Conservation (phyloP, 2,888 invertebrate species). For the Leptopilina drosophilae region DNA sequence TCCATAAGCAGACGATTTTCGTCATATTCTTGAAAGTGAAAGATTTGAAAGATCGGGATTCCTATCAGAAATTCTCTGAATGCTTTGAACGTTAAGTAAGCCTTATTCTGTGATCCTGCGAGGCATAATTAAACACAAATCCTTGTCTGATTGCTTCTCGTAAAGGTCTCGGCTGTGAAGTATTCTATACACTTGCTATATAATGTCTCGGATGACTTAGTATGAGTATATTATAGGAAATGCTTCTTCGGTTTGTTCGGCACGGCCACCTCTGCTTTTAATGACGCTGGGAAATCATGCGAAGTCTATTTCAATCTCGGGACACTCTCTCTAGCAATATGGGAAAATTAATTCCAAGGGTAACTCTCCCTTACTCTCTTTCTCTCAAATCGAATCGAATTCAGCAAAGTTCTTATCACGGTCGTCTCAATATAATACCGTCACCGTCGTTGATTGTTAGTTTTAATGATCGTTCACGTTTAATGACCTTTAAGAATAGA, state of each 20-base stretch:
- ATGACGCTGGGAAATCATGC: constrained; percentile 39
- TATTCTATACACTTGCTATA: constrained; percentile 31
- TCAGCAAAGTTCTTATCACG: constrained; percentile 14
- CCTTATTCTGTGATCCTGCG: not conserved
- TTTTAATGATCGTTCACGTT: constrained; percentile 43
- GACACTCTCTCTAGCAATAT: constrained; percentile 26
- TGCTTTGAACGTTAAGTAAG: constrained; percentile 4
- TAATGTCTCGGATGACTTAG: constrained; percentile 16
- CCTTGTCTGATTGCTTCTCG: constrained; percentile 63
- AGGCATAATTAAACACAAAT: constrained; percentile 64
- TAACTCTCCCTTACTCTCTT: too few species aligned
- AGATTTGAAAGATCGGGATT: not conserved
- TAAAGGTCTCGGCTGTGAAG: constrained; percentile 48
- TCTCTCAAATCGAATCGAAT: constrained; percentile 41
- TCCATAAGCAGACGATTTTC: too few species aligned
- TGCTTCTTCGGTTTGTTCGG: constrained; percentile 33
- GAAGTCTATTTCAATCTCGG: constrained; percentile 26
- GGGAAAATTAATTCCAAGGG: constrained; percentile 48
- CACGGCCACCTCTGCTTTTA: constrained; percentile 22
- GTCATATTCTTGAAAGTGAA: too few species aligned
- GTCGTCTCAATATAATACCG: constrained; percentile 18
- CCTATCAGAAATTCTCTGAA: not conserved
- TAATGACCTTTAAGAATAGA: constrained; percentile 33
- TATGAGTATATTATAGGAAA: constrained; percentile 31
- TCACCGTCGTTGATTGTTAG: constrained; percentile 41